A percentile compares a stretch with the other conserved stretches of the same genome.
Evolutionary conservation across 1,140 invertebrate species (phyloP).

Genomic region (Helicorthomorpha holstii): DNA sequence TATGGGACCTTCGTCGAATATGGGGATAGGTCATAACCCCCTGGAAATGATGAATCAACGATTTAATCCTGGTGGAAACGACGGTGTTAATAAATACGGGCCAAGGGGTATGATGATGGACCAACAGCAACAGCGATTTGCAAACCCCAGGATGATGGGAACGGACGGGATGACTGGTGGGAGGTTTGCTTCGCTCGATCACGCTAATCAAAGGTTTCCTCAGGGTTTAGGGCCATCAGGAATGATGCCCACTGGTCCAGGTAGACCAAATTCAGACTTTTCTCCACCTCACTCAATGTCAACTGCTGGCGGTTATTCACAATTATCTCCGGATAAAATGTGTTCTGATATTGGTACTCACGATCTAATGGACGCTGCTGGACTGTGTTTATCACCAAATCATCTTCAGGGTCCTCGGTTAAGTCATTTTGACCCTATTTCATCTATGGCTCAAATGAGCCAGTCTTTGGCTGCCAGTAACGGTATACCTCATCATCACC

Average conservation of each 20-base stretch:
- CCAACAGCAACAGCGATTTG: constrained; percentile 28
- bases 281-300: constrained; percentile 3
- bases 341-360: constrained; percentile 10
- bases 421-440: constrained; percentile 71
- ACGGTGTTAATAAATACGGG: constrained; percentile 14
- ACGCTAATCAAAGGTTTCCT: constrained; percentile 7
- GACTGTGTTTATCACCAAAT: constrained; percentile 10
- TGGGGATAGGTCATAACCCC: constrained; percentile 2
- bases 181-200: no score
- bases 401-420: constrained; percentile 12
- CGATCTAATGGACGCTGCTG: background rate
- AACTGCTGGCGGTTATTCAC: background rate
- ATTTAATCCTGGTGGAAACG: constrained; percentile 12
- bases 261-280: constrained; percentile 2
- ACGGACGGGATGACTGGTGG: no score
- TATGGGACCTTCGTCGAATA: background rate
- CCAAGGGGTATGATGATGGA: constrained; percentile 30
- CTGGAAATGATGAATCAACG: constrained; percentile 1
- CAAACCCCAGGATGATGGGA: constrained; percentile 15
- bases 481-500: background rate
- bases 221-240: constrained; percentile 5
- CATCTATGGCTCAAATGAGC: constrained; percentile 83
- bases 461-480: constrained; percentile 60
- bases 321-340: constrained; percentile 15
- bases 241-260: background rate